Evolutionary conservation across 2,113 vertebrate genomes (phyloP).

Genomic region (Tautogolabrus adspersus): DNA sequence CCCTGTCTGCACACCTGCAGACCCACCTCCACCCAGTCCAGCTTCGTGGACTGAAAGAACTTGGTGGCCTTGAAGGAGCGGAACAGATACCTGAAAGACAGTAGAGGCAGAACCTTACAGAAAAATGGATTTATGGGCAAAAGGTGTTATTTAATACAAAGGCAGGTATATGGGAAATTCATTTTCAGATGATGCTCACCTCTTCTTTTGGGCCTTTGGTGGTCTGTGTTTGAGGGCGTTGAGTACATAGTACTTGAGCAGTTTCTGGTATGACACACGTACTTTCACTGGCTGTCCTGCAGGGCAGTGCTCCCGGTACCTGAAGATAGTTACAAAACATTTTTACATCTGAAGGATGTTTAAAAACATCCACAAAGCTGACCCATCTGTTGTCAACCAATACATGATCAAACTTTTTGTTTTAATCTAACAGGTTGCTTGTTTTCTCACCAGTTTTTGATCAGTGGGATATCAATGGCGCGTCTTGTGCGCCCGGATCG

Average conservation of each 20-base stretch:
- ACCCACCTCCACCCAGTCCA: conserved; percentile 99
- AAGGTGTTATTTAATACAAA: neutral
- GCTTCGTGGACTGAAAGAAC: conserved; percentile 98
- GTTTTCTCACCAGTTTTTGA: conserved; percentile 94
- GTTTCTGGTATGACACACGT: conserved; percentile 97
- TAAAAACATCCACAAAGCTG: neutral
- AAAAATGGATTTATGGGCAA: neutral
- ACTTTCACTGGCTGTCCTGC: conserved; percentile 99
- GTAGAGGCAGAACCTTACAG: neutral
- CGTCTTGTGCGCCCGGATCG: conserved; percentile 96
- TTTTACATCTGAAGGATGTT: neutral
- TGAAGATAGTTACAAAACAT: conserved; percentile 52
- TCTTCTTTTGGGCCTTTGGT: conserved; percentile 98
- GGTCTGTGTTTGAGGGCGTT: conserved; percentile 98
- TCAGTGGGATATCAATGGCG: conserved; percentile 95
- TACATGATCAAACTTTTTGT: neutral
- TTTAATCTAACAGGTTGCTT: neutral
- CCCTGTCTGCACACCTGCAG: conserved; percentile 98
- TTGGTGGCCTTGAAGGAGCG: conserved; percentile 99
- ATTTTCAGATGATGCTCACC: conserved; percentile 76
- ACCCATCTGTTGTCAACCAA: neutral
- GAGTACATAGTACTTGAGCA: conserved; percentile 98
- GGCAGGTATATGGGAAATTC: accelerated
- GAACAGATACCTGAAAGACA: conserved; percentile 91
- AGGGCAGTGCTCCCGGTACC: conserved; percentile 98